Base-by-base conservation (phyloP, 2,797 vertebrate species). In the Anolis apletophallus region DNA sequence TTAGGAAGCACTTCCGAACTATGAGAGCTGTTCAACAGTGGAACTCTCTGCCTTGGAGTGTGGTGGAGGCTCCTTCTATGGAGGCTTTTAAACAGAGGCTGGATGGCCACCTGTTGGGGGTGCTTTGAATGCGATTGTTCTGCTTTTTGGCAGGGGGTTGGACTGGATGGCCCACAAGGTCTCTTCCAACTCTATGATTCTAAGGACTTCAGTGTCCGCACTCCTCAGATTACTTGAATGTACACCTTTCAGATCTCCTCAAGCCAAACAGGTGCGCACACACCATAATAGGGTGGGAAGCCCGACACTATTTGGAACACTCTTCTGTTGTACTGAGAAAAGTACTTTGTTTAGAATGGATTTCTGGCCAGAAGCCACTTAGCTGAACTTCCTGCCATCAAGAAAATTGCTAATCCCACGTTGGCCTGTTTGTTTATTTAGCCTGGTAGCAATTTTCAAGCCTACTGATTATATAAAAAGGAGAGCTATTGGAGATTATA, bases 281-380 rank as follows among this genome's bases (percentile, higher is more conserved):
- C 61, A 19, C 21, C 46, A 68, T 32, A 46, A 67, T 32, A 80
- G 72, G 81, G 52, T 59, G 32, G 86, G 74, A 46, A 89, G 8
- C 55, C 19, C 85, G 36, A 84, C 21, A 86, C 80, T 90, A 75
- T 91, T 75, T 88, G 80, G 77, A 93, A 72, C 50, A 88, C 40
- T 90, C 95, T 95, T 90, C 64, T 87, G 79, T 93, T 93, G 87
- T 92, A 86, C 87, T 81, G 86, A 84, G 72, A 93, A 88, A 36
- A 14, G 55, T 46, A 19, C 90, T 87, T 91, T 91, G 82, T 88
- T 86, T 91, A 92, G 86, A 68, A 57, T 36, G 89, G 64, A 23
- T 64, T 89, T 90, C 85, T 77, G 59, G 80, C 93, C 77, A 91
- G 88, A 87, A 91, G 3, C 77, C 57, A 36, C 89, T 81, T 80